A percentile compares a stretch with the other conserved stretches of the same genome.
These are phyloP conservation scores for Rhingia rostrata DNA, from an alignment of 2,888 invertebrate genomes.

Conservation along the genomic window DNA sequence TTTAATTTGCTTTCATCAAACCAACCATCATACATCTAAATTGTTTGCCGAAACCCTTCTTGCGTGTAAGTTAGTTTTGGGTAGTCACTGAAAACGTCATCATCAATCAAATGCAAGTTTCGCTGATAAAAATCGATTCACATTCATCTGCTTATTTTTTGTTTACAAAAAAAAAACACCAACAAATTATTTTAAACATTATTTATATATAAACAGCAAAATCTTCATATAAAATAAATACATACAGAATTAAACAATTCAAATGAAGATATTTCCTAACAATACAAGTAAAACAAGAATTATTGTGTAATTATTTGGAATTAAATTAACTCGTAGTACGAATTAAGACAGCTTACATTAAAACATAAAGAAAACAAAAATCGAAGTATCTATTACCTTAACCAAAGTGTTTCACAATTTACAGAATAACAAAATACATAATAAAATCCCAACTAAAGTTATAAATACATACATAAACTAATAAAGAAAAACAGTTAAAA, in stretches of 20 bases:
- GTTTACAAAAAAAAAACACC: slow-evolving; percentile 11
- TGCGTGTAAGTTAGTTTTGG: slow-evolving; percentile 14
- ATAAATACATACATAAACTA: slow-evolving; percentile 33
- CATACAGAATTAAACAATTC: slow-evolving; percentile 1
- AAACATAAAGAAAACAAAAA: slow-evolving; percentile 16
- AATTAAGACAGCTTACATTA: slow-evolving; percentile 58
- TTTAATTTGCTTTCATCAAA: slow-evolving; percentile 71
- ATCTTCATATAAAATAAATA: slow-evolving; percentile 24
- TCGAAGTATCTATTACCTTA: slow-evolving; percentile 67
- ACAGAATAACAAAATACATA: slow-evolving; percentile 50
- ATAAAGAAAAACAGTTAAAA: slow-evolving; percentile 17
- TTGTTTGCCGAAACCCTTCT: background rate
- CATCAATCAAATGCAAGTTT: slow-evolving; percentile 5
- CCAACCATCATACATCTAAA: slow-evolving; percentile 27
- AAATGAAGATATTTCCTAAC: slow-evolving; percentile 58
- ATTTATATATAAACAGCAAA: slow-evolving; percentile 46
- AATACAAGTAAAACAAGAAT: slow-evolving; percentile 13
- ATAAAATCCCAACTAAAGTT: slow-evolving; percentile 51
- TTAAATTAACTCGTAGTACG: slow-evolving; percentile 37
- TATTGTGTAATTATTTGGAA: slow-evolving; percentile 55
- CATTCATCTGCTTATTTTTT: slow-evolving; percentile 66
- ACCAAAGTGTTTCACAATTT: slow-evolving; percentile 75
- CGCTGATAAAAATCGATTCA: slow-evolving; percentile 42
- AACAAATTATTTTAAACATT: slow-evolving; percentile 21
- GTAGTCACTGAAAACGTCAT: slow-evolving; percentile 3